Percentiles rank a stretch among this genome's conserved stretches.
phyloP scores from a whole-genome alignment of 2,113 vertebrate genomes.

The Syrmaticus mikado region DNA sequence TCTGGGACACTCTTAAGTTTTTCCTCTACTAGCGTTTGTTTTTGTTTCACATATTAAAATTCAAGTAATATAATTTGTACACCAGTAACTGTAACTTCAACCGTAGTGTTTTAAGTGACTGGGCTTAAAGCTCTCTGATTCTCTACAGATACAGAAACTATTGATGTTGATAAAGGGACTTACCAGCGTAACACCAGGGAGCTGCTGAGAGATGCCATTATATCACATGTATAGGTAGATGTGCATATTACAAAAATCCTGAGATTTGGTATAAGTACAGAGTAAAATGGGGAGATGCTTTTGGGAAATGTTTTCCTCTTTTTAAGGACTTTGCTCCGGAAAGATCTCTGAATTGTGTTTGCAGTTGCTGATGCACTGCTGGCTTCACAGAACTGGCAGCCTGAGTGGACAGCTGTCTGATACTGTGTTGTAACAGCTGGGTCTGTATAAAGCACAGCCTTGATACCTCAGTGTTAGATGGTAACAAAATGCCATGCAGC shows the following conservation, averaged over 20 bases:
- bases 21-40: rapidly evolving
- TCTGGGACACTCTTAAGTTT: background rate
- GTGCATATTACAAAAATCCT: background rate
- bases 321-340: background rate
- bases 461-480: background rate
- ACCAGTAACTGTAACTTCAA: background rate
- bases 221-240: rapidly evolving
- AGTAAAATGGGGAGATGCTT: background rate
- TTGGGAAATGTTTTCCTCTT: background rate
- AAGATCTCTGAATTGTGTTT: background rate
- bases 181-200: no score
- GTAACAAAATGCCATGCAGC: background rate
- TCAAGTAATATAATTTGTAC: background rate
- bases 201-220: background rate
- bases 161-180: background rate
- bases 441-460: background rate
- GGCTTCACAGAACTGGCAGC: background rate
- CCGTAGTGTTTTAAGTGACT: background rate
- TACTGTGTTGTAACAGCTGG: background rate
- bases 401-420: background rate
- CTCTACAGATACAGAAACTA: background rate
- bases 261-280: rapidly evolving
- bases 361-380: no score
- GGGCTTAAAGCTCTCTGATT: background rate
- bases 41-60: background rate